Evolutionary conservation across 2,113 vertebrate genomes (phyloP), one percentile per base, ranked within the genome.

Genomic region (Phrynosoma platyrhinos): DNA sequence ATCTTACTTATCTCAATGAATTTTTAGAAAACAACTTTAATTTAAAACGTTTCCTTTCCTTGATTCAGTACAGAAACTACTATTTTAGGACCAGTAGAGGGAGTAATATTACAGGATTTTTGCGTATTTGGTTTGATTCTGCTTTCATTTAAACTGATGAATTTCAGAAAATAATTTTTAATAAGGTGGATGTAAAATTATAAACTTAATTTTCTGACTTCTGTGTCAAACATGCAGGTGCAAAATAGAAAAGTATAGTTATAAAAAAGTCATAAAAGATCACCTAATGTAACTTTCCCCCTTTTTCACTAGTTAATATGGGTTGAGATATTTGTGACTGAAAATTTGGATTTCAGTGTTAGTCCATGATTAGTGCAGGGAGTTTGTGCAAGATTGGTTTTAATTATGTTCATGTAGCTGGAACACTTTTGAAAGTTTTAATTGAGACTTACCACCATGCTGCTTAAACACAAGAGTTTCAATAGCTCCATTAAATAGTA

Each of bases 61-160:
- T 64, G 77, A 64, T 1, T 36, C 42, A 7, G 75, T 72, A 47
- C 1, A 47, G 77, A 83, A 53, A 58, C 21, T 8, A 25, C 78
- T 74, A 84, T 90, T 64, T 79, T 9, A 82, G 5, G 21, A 30
- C 93, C 92, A 91, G 93, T 89, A 94, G 93, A 92, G 93, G 93
- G 92, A 90, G 93, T 93, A 91, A 89, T 25, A 83, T 88, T n/a
- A 87, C 88, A 78, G 40, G 7, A 32, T 3, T 79, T 3, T 27
- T 82, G 18, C 14, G 82, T 74, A 52, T 68, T 25, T 81, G 89
- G 78, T 53, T 83, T 36, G 83, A 30, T 40, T 78, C 78, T 58
- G 83, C 1, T 58, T 90, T 82, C 55, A 1, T 2, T 0, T 2
- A 20, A 52, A 5, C 69, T 78, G 68, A 82, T 78, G 12, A 42